These are phyloP conservation scores for Chlorops oryzae DNA, from an alignment of 1,140 invertebrate genomes.

Conservation along the genomic window DNA sequence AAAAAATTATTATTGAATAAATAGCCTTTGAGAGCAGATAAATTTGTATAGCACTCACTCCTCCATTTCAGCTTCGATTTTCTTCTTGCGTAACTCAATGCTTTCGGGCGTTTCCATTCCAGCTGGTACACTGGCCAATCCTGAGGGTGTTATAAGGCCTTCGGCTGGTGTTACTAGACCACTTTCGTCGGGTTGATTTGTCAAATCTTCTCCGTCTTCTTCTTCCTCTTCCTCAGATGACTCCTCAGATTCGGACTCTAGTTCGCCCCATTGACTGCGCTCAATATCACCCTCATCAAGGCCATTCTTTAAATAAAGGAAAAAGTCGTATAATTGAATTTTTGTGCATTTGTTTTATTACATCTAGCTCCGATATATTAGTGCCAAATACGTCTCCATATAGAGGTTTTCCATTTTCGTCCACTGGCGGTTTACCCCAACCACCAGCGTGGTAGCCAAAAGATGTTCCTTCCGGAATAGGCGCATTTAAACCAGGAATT, in stretches of 20 bases:
- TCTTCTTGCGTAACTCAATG: constrained; percentile 95
- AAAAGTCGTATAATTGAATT: not conserved
- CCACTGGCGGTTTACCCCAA: constrained; percentile 99
- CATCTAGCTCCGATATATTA: constrained; percentile 56
- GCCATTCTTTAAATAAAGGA: constrained; percentile 50
- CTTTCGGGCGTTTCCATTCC: constrained; percentile 97
- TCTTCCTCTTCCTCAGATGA: constrained; percentile 83
- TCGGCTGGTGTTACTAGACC: constrained; percentile 75
- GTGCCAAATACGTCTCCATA: constrained; percentile 99
- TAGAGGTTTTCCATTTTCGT: constrained; percentile 93
- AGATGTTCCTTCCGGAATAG: constrained; percentile 91
- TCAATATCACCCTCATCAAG: constrained; percentile 88
- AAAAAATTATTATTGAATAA: constrained; percentile 21
- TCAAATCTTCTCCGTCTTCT: constrained; percentile 67
- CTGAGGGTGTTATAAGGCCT: constrained; percentile 91
- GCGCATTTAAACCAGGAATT: constrained; percentile 89
- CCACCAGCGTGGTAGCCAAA: constrained; percentile 99
- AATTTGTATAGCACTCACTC: constrained; percentile 54
- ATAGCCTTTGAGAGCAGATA: constrained; percentile 7
- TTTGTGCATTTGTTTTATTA: constrained; percentile 38
- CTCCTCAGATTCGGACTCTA: constrained; percentile 92
- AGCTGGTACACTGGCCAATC: constrained; percentile 87
- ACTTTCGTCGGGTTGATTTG: constrained; percentile 60
- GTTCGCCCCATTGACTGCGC: constrained; percentile 91
- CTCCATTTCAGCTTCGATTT: constrained; percentile 96